Base-by-base conservation (phyloP, 2,888 invertebrate genomes). In the Aplocera efformata region DNA sequence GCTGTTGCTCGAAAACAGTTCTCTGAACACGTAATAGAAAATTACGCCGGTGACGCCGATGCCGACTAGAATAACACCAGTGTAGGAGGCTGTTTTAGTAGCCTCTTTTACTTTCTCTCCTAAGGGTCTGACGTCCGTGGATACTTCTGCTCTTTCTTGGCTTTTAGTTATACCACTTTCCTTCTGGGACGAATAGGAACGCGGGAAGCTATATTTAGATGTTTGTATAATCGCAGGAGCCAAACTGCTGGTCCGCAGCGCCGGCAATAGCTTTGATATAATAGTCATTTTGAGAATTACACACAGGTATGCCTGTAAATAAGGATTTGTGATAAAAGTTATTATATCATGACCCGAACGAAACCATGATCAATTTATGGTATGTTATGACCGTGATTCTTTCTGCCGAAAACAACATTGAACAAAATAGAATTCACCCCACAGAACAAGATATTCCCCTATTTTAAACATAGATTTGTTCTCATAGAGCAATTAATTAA, bases 1-100 rank as follows among this genome's bases (percentile, higher is more conserved):
- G 73, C 97, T 97, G 55, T 94, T 93, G 47, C 93, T 92, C 1
- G 97, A 97, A 79, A 98, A 96, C 11, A 98, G 79, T 78, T 98
- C 98, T 46, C 91, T 90, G 59, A 96, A 94, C 42, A 98, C 92
- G 34, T 94, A 92, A 74, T 93, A 98, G 67, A 96, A 93, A 73
- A 98, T 92, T 1, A 94, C 82, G 11, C 93, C 94, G 25, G 96
- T 96, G 1, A 97, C 92, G 24, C 94, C 94, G 42, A 96, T 72
- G 1, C 96, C 97, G 23, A 92, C 82, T 32, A 97, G 63, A 53
- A 98, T 95, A 1, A 98, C 91, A 7, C 93, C 93, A 57, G 94
- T 90, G 67, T 98, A 98, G 6, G 94, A 94, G 1, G 91, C 94
- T 53, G 97, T 97, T 81, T 97, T 96, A 1, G 96, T 95, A 8